Percentiles rank a stretch among this genome's conserved stretches.
Conservation (phyloP, 2,797 vertebrate genomes). For the Mormyrops attenuatus region DNA sequence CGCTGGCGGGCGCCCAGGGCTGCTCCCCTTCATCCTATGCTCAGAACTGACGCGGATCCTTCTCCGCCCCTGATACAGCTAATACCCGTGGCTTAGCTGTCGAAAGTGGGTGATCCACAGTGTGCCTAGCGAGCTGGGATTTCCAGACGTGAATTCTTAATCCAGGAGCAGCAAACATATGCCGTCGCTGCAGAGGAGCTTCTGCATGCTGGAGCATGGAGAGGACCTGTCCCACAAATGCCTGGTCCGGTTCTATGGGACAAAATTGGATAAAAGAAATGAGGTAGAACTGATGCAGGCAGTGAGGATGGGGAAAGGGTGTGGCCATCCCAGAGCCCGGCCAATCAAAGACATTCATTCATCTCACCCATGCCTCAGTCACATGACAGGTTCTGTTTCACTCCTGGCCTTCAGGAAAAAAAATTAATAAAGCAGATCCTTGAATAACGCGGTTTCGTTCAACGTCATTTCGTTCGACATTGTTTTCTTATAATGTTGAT, state of each 20-base stretch:
- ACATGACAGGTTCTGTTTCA: background rate
- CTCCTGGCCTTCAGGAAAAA: background rate
- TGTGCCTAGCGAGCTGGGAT: background rate
- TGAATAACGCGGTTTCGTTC: background rate
- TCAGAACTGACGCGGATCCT: background rate
- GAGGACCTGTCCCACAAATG: background rate
- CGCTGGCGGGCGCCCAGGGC: background rate
- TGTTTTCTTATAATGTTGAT: background rate
- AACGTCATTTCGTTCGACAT: background rate
- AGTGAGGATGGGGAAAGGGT: background rate
- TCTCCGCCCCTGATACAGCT: background rate
- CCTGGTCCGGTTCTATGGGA: background rate
- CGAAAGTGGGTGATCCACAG: background rate
- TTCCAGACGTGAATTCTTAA: background rate
- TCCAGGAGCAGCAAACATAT: background rate
- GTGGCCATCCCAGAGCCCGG: background rate
- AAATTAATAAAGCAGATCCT: background rate
- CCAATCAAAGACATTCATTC: background rate
- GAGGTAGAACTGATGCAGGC: background rate
- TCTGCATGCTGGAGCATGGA: background rate
- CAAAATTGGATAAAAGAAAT: background rate
- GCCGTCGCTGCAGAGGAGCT: background rate
- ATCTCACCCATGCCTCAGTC: background rate
- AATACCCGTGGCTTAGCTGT: conserved; percentile 14
- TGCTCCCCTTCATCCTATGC: conserved; percentile 9